Evolutionary conservation across 1,140 invertebrate species (phyloP).

Genomic region (Eulimnadia texana): DNA sequence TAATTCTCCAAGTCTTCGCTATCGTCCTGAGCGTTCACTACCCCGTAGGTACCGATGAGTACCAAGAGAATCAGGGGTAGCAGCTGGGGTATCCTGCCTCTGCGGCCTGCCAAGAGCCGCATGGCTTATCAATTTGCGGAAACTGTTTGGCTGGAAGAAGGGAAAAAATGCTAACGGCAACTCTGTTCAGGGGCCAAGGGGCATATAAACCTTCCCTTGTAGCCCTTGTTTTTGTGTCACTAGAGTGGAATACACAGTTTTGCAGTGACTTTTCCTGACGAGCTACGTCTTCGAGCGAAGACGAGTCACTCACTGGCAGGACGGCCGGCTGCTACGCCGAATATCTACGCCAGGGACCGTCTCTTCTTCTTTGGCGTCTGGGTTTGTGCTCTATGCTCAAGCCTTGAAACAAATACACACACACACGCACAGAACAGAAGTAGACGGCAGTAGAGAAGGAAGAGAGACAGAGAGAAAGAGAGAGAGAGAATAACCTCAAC

Average conservation of each 20-base stretch:
- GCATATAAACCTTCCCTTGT: too few relatives aligned
- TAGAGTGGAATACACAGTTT: neutral
- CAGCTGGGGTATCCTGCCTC: slow-evolving; percentile 9
- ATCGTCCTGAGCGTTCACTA: neutral
- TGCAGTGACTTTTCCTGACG: neutral
- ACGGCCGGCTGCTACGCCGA: neutral
- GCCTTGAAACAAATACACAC: too few relatives aligned
- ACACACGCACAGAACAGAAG: too few relatives aligned
- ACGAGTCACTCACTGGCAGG: slow-evolving; percentile 12
- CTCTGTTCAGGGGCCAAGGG: too few relatives aligned
- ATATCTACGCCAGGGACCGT: neutral
- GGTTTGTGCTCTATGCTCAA: too few relatives aligned
- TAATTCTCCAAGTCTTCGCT: slow-evolving; percentile 1
- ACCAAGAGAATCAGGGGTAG: slow-evolving; percentile 3
- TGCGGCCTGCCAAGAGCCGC: slow-evolving; percentile 10
- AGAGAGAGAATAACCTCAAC: too few relatives aligned
- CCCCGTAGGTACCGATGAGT: slow-evolving; percentile 5
- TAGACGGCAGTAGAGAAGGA: too few relatives aligned
- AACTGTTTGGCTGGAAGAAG: too few relatives aligned
- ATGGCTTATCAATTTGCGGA: too few relatives aligned
- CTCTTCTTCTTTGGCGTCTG: too few relatives aligned
- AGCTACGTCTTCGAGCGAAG: slow-evolving; percentile 10
- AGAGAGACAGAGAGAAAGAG: too few relatives aligned
- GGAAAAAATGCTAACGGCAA: too few relatives aligned
- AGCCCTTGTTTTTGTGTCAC: neutral